Base-by-base conservation (phyloP, 2,113 vertebrate genomes). In the Melanocharis versteri region DNA sequence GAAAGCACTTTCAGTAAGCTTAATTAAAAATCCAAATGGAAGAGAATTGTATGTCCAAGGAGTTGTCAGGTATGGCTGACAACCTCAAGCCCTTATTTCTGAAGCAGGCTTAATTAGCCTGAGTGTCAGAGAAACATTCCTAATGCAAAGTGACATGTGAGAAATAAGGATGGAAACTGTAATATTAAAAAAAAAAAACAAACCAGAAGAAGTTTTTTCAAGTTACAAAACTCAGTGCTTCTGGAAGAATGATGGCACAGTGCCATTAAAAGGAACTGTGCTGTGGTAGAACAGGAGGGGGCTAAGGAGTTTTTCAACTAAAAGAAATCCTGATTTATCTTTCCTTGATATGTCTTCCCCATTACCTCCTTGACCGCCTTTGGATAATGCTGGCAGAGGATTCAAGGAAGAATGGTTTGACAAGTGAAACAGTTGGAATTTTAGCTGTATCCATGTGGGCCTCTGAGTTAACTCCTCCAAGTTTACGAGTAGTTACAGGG, bases 61-160 rank as follows among this genome's bases (percentile, higher is more conserved):
- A 11, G 12, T 56, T 94, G 60, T 81, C 60, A 84, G 89, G 53
- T 75, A 33, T 47, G 70, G 50, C 69, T 95, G 93, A 69, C 73
- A 87, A 81, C 44, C 45, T 60, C 75, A 50, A 75, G 20, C 37
- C 56, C 57, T 82, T 30, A 30, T 76, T 94, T 91, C 48, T 91
- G 45, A 62, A 76, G 61, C 51, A 62, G 48, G 39, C 35, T 56
- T 82, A 87, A 91, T 96, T 95, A 79, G 54, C 44, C 39, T 53
- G 33, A 18, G 35, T 79, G 62, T 76, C 51, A 87, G 51, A 76
- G 66, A 53, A 83, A 57, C n/a, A 26, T 44, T 90, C 50, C 16
- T 73, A 80, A 91, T 66, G 64, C 58, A 56, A 70, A 70, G 18
- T 66, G 93, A 54, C 24, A 8, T 4, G 30, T 65, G 78, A 83